These are phyloP conservation scores for Sceloporus tristichus DNA, from an alignment of 2,113 vertebrate species.

Conservation along the genomic window DNA sequence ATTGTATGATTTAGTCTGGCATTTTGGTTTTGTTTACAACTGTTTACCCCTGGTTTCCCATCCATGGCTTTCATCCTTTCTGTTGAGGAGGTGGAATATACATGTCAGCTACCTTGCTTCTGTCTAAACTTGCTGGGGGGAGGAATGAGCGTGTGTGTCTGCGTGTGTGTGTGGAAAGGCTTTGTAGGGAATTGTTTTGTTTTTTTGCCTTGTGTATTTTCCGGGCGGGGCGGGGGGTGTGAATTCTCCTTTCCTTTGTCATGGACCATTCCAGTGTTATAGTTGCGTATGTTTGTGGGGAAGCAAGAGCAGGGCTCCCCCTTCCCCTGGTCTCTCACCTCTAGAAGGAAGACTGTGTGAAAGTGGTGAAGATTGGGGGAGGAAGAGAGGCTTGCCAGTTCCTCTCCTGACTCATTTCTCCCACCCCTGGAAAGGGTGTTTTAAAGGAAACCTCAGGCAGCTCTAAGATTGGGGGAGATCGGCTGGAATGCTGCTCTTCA, in stretches of 20 bases:
- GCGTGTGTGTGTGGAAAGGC: background rate
- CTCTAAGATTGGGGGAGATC: background rate
- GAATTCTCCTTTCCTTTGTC: slow-evolving; percentile 28
- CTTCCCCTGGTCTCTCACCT: background rate
- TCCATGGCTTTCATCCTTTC: background rate
- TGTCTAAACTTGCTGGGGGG: slow-evolving; percentile 14
- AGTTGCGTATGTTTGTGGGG: slow-evolving; percentile 32
- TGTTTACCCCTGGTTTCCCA: background rate
- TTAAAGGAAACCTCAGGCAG: slow-evolving; percentile 9
- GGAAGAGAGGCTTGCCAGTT: background rate
- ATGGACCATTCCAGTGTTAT: slow-evolving; percentile 47
- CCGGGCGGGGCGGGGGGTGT: background rate
- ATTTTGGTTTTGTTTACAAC: slow-evolving; percentile 38
- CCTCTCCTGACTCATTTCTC: background rate
- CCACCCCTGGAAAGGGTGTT: background rate
- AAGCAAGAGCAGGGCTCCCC: slow-evolving; percentile 9
- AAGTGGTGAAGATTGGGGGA: background rate
- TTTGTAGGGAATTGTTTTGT: slow-evolving; percentile 31
- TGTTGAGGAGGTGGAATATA: background rate
- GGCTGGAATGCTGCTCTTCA: background rate
- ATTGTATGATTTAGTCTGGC: slow-evolving; percentile 31
- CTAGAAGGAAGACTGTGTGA: slow-evolving; percentile 17
- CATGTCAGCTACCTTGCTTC: background rate
- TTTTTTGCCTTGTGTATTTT: slow-evolving; percentile 43
- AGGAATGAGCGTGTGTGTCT: background rate